Percentiles rank a stretch among this genome's conserved stretches.
phyloP scores from a whole-genome alignment of 2,888 invertebrate genomes.

The Microctonus brassicae region DNA sequence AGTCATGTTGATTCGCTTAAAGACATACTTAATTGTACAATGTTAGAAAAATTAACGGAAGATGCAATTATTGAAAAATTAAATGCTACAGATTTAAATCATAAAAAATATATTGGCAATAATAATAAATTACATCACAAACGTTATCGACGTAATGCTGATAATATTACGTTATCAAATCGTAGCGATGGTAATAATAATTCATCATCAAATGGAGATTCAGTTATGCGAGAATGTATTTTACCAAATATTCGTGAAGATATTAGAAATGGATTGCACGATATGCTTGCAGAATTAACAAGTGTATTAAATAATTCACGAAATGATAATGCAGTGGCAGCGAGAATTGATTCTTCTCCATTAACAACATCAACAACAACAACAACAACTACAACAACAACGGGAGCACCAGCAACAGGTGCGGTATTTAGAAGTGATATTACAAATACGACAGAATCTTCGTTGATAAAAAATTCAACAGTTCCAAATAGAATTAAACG shows the following conservation, averaged over 20 bases:
- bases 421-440: constrained; percentile 15
- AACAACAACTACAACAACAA: too few species aligned
- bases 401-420: constrained; percentile 12
- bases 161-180: background rate
- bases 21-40: constrained; percentile 48
- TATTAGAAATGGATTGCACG: constrained; percentile 43
- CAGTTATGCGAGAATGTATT: constrained; percentile 34
- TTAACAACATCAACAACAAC: too few species aligned
- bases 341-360: too few species aligned
- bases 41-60: constrained; percentile 23
- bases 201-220: constrained; percentile 5
- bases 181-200: constrained; percentile 3
- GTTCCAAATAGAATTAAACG: background rate
- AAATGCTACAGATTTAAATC: background rate
- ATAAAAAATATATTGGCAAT: background rate
- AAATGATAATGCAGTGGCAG: background rate
- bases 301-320: background rate
- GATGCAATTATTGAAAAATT: background rate
- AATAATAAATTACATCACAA: background rate
- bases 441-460: background rate
- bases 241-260: constrained; percentile 46
- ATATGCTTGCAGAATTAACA: constrained; percentile 39
- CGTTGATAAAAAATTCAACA: background rate
- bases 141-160: background rate
- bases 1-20: constrained; percentile 43